Evolutionary conservation across 2,888 invertebrate genomes (phyloP), one percentile per base, ranked within the genome.

Genomic region (Oxyteleia sp.): DNA sequence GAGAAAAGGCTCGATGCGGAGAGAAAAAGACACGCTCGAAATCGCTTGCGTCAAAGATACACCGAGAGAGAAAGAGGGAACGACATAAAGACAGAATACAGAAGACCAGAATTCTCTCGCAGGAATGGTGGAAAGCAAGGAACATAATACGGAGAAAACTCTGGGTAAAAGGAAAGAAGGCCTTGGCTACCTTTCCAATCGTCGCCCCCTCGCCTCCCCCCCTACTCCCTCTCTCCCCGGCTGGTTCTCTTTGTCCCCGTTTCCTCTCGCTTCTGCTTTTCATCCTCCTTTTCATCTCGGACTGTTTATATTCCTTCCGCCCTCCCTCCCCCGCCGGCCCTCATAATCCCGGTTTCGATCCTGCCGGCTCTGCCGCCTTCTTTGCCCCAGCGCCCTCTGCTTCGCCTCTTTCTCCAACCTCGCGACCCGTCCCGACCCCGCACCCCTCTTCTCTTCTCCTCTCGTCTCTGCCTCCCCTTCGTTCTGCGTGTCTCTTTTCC

Each of bases 181-280:
- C 87, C 88, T 89, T 85, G 84, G 63, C 86, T 88, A 90, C 91
- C 91, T 92, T 91, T 92, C 90, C 91, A 92, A 92, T 92, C 91
- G 89, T 89, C 68, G 47, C n/a, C n/a, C n/a, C n/a, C n/a, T n/a
- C n/a, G n/a, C n/a, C n/a, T n/a, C n/a, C n/a, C n/a, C n/a, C n/a
- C n/a, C n/a, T n/a, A n/a, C n/a, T 47, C 45, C 61, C 76, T 78
- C 85, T 64, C 82, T 80, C 80, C 82, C 74, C 69, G 89, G 91
- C 90, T 88, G 89, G 90, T 90, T 91, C 89, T 90, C 90, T 91
- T 91, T 90, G 90, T 91, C 90, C 91, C 83, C 91, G 86, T 92
- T 91, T 90, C 74, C 61, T 79, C 41, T 41, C 71, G 41, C 7
- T 55, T 26, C 61, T 64, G 45, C 74, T 69, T 74, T 79, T 69